Base-by-base conservation (phyloP, 2,113 vertebrate genomes). In the Hippocampus comes region DNA sequence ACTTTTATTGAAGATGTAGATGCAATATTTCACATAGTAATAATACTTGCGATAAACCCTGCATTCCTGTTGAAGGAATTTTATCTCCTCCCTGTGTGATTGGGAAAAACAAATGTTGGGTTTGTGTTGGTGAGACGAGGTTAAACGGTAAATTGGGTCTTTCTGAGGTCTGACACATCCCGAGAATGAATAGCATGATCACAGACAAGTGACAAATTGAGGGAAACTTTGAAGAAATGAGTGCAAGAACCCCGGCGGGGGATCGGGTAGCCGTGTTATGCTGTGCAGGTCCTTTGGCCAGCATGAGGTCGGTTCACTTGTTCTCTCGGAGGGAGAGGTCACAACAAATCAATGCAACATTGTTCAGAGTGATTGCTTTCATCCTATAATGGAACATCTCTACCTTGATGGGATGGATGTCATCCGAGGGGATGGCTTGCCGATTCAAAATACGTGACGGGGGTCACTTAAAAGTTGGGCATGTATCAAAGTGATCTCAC, bases 141-240 rank as follows among this genome's bases (percentile, higher is more conserved):
- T 48, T 43, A 66, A 66, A 48, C n/a, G 18, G n/a, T 48, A 43
- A 66, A 2, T 66, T 48, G 41, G 34, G 30, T 34, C 61, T 61
- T 34, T 42, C 61, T 14, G 34, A n/a, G 7, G n/a, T 46, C 41
- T 46, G 20, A 11, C n/a, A 14, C 23, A 48, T 48, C 2, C 64
- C 43, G 15, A 66, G 14, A 21, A 48, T 66, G 43, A 23, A 66
- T 25, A 66, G 42, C 12, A 66, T 66, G 46, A 25, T 66, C 42
- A 66, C 42, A 66, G 64, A 25, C 42, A 48, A 23, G 23, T 48
- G 64, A 66, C 64, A 66, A 66, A 66, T 66, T 66, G 64, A 66
- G 9, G 64, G 64, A 66, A 66, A 66, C 43, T 23, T 43, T 66
- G 64, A 66, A 48, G 43, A 66, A 63, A 48, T 48, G 64, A 66